Base-by-base conservation (phyloP, 1,140 invertebrate species). In the Macrobrachium nipponense region DNA sequence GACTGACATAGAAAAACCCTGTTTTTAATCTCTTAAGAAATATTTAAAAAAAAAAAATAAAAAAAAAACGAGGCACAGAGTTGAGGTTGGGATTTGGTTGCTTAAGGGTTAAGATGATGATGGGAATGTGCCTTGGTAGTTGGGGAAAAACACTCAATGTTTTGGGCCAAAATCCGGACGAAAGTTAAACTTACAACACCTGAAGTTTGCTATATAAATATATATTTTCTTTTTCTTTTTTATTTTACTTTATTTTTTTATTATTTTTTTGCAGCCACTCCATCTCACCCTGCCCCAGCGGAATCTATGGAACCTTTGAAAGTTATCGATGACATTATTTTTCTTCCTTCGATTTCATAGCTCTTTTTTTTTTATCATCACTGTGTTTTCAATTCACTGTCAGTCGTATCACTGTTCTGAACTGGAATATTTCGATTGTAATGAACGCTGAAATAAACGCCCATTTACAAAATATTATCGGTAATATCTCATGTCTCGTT, bases 211-310 rank as follows among this genome's bases (percentile, higher is more conserved):
- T 70, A 70, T 70, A 68, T 27, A 27, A 12, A 20, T 27, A 27
- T 20, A n/a, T 70, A 14, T 70, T 70, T 27, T 70, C 8, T 8
- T 70, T 8, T 17, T 17, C 6, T 70, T 36, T 36, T 36, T 36
- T n/a, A n/a, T n/a, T n/a, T n/a, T n/a, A n/a, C n/a, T n/a, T n/a
- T n/a, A n/a, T n/a, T n/a, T n/a, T n/a, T n/a, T n/a, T n/a, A n/a
- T n/a, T n/a, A n/a, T n/a, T 70, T 23, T 70, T 70, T 58, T 77
- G 72, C 82, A 77, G 73, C 82, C 82, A 82, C 80, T 82, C 27
- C 80, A 75, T 70, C 43, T 62, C 75, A 58, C 80, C 80, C 80
- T 72, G 66, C 68, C 51, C 66, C 66, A 61, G 70, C 7, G 12
- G 58, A 27, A 27, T 20, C n/a, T 64, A 12, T n/a, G 78, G 78